Evolutionary conservation across 2,797 vertebrate genomes (phyloP).

Genomic region (Microctenopoma stevenorrisi): DNA sequence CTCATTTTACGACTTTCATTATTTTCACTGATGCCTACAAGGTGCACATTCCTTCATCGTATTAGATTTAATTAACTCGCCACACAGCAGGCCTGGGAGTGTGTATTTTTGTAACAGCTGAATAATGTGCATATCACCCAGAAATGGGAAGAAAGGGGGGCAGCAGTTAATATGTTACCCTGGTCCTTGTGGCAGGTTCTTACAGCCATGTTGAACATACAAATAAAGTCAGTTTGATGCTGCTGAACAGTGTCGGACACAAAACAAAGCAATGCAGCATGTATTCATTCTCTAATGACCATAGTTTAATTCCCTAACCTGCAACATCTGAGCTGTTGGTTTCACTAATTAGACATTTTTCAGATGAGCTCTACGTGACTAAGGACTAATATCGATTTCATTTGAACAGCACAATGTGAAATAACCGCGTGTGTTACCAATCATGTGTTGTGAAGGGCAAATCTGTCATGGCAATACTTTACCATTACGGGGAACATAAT

Average conservation of each 20-base stretch:
- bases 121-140: not conserved
- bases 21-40: slow-evolving; percentile 3
- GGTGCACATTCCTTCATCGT: slow-evolving; percentile 11
- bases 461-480: slow-evolving; percentile 26
- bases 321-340: slow-evolving; percentile 20
- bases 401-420: slow-evolving; percentile 39
- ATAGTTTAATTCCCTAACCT: slow-evolving; percentile 3
- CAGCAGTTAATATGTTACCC: not conserved
- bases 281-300: not conserved
- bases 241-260: slow-evolving; percentile 4
- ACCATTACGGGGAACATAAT: slow-evolving; percentile 50
- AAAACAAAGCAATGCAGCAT: not conserved
- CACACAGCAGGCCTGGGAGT: not conserved
- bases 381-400: slow-evolving; percentile 34
- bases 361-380: slow-evolving; percentile 29
- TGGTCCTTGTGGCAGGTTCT: not conserved
- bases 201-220: not conserved
- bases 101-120: not conserved
- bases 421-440: slow-evolving; percentile 45
- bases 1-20: not conserved
- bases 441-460: slow-evolving; percentile 21
- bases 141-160: not conserved
- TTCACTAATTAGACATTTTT: slow-evolving; percentile 30
- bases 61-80: not conserved
- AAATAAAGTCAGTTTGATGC: slow-evolving; percentile 4